A percentile compares a stretch with the other conserved stretches of the same genome.
Evolutionary conservation across 2,888 invertebrate genomes (phyloP).

Genomic region (Peribatodes rhomboidaria): DNA sequence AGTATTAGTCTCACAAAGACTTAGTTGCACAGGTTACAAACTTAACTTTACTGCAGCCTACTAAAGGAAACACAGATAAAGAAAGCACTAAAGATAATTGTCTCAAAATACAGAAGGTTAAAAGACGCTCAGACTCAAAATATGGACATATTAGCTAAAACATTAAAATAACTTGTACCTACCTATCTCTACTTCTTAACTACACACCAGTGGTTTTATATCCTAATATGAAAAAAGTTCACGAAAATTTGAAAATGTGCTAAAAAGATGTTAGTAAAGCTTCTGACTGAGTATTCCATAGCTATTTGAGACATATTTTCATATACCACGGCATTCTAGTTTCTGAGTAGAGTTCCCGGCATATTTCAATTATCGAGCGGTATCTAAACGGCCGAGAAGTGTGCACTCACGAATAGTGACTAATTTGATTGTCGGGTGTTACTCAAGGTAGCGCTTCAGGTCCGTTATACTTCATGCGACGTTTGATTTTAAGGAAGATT

Average conservation of each 20-base stretch:
- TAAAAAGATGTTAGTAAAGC: slow-evolving; percentile 20
- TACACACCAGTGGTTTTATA: too few species aligned
- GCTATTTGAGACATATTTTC: slow-evolving; percentile 30
- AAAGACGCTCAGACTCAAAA: neutral
- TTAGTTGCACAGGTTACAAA: neutral
- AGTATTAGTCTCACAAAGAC: too few species aligned
- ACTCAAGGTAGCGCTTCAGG: slow-evolving; percentile 56
- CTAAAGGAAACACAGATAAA: neutral
- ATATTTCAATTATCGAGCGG: slow-evolving; percentile 65
- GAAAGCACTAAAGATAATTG: slow-evolving; percentile 2
- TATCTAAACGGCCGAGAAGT: slow-evolving; percentile 69
- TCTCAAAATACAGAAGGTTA: neutral
- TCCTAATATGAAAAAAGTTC: neutral
- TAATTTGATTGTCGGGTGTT: slow-evolving; percentile 76
- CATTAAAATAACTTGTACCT: too few species aligned
- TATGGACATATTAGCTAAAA: too few species aligned
- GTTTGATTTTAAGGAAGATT: neutral
- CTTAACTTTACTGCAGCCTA: neutral
- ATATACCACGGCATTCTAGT: slow-evolving; percentile 31
- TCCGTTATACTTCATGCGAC: slow-evolving; percentile 56
- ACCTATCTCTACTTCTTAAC: too few species aligned
- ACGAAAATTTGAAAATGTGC: slow-evolving; percentile 12
- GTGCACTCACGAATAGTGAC: slow-evolving; percentile 67
- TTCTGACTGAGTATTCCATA: slow-evolving; percentile 24
- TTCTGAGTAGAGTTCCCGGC: slow-evolving; percentile 34